Base-by-base conservation (phyloP, 2,797 vertebrate genomes). In the Dromococcyx pavoninus region DNA sequence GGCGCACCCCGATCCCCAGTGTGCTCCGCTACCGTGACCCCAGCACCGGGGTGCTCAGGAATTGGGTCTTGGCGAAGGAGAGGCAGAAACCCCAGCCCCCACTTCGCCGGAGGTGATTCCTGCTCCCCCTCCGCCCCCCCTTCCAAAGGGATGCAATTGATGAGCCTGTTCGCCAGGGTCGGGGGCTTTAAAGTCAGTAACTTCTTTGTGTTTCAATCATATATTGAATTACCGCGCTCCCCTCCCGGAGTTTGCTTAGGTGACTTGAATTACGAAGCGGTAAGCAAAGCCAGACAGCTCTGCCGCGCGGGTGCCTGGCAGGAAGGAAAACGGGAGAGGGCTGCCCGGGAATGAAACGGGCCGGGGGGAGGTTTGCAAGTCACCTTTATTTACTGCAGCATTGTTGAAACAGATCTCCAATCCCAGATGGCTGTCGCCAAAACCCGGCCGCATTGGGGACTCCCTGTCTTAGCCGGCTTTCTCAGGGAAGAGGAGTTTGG, bases 371-470 rank as follows among this genome's bases (percentile, higher is more conserved):
- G 9, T 24, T 24, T 70, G 39, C 85, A 23, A 82, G 65, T 83
- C 95, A 89, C 85, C 91, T 92, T 92, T 91, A 71, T 93, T 94
- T 65, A 80, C 78, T 28, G 60, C 74, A 16, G 80, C 44, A 5
- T n/a, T 72, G 48, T n/a, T 73, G 77, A 92, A 86, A 57, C 5
- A 65, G 69, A 60, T 81, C 65, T 85, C 5, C 37, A 80, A 30
- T 91, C 78, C 75, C 85, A 77, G 74, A 67, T 86, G 77, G 70
- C 50, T 54, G 3, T 89, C 57, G 1, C 78, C 62, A 86, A 83
- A 86, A 33, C 69, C 71, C 61, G 72, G 89, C 85, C 85, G 62
- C 14, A 3, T 3, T 21, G n/a, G 43, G 76, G 56, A 16, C 4
- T 46, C 56, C 67, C 32, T 10, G 33, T 5, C 69, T 35, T 8